Evolutionary conservation across 2,797 vertebrate species (phyloP).

Genomic region (Argya squamiceps): DNA sequence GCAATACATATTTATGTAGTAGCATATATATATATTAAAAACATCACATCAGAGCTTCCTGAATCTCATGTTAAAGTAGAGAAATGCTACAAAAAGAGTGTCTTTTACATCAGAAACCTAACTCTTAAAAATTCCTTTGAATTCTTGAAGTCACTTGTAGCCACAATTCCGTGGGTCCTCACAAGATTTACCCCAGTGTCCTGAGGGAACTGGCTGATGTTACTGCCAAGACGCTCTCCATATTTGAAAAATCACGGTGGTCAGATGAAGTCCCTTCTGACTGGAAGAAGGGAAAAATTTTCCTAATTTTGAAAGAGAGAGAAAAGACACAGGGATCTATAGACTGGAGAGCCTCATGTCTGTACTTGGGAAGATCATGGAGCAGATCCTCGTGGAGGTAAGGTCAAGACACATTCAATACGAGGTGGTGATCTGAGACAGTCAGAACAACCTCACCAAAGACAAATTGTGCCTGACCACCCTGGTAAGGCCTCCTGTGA

Average conservation of each 20-base stretch:
- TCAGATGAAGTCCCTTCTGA: neutral
- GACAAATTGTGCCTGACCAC: neutral
- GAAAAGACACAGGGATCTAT: neutral
- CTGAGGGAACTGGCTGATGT: neutral
- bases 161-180: rapidly evolving
- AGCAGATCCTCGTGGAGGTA: neutral
- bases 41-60: neutral
- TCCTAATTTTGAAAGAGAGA: neutral
- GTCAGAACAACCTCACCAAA: neutral
- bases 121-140: neutral
- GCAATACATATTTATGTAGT: neutral
- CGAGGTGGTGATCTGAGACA: neutral
- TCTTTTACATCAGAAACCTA: neutral
- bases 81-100: neutral
- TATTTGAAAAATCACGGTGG: neutral
- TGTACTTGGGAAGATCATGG: neutral
- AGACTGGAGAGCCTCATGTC: rapidly evolving
- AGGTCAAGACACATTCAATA: neutral
- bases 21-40: too few relatives aligned
- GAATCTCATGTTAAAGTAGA: neutral
- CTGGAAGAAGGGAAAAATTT: neutral
- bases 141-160: neutral
- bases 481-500: neutral
- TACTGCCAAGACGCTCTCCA: rapidly evolving
- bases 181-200: neutral